These are phyloP conservation scores for Spodoptera frugiperda DNA, from an alignment of 1,140 invertebrate genomes.

Conservation along the genomic window DNA sequence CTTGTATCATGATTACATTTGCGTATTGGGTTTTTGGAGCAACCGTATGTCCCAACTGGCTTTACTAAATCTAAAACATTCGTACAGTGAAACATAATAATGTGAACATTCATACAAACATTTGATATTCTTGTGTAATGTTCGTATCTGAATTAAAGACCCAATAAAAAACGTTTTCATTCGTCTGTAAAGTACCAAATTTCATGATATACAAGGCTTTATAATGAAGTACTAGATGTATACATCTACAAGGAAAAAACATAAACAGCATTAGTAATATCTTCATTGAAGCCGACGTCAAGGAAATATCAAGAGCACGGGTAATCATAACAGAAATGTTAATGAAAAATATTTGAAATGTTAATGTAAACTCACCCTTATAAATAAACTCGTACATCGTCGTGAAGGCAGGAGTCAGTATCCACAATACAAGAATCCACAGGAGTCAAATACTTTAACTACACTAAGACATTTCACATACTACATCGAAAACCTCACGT, in stretches of 20 bases:
- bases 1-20: constrained; percentile 47
- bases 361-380: constrained; percentile 52
- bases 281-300: no score
- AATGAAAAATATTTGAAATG: background rate
- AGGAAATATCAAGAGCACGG: background rate
- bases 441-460: constrained; percentile 56
- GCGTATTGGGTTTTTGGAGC: constrained; percentile 35
- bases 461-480: constrained; percentile 63
- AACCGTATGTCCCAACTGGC: constrained; percentile 3
- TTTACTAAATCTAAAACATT: constrained; percentile 12
- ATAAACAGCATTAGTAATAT: constrained; percentile 4
- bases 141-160: no score
- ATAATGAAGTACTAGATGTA: no score
- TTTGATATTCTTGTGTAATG: no score
- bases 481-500: constrained; percentile 54
- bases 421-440: constrained; percentile 61
- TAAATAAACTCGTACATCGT: constrained; percentile 48
- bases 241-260: background rate
- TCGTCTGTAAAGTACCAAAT: no score
- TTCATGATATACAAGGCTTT: background rate
- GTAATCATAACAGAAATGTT: constrained; percentile 7
- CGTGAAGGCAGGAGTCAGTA: constrained; percentile 42
- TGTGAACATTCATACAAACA: no score
- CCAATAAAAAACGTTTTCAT: no score
- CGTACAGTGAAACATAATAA: background rate